phyloP scores from a whole-genome alignment of 2,888 invertebrate genomes.

The Rhogogaster chlorosoma region DNA sequence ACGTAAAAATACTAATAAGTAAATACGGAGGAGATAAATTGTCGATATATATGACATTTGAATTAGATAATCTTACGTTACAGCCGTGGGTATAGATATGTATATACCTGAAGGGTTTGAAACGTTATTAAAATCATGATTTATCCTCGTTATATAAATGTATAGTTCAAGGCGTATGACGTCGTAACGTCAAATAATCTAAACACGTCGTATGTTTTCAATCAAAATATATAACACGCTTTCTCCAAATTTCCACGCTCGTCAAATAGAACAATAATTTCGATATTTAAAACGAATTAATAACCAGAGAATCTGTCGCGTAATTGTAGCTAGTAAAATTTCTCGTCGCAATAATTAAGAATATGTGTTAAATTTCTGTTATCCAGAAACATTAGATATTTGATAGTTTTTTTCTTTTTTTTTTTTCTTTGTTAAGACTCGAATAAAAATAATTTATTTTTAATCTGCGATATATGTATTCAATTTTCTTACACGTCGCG shows the following conservation, averaged over 20 bases:
- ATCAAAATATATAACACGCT: background rate
- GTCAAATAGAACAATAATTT: background rate
- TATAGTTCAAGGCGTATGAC: background rate
- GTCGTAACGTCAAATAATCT: background rate
- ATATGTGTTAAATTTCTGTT: background rate
- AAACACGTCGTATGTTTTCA: background rate
- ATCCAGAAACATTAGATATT: background rate
- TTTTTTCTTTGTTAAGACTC: background rate
- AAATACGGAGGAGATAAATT: background rate
- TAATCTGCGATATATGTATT: background rate
- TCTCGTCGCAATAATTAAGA: background rate
- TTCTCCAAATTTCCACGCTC: background rate
- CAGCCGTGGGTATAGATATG: background rate
- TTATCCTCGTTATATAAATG: background rate
- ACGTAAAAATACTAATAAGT: slow-evolving; percentile 6
- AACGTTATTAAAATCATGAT: background rate
- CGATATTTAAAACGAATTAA: background rate
- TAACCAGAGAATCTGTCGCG: background rate
- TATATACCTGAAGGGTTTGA: background rate
- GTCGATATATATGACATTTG: background rate
- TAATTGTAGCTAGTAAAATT: background rate
- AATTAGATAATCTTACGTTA: background rate
- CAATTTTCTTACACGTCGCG: background rate
- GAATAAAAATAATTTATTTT: background rate
- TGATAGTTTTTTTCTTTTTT: background rate